These are phyloP conservation scores for Leptodactylus fuscus DNA, from an alignment of 2,113 vertebrate species.

Conservation along the genomic window DNA sequence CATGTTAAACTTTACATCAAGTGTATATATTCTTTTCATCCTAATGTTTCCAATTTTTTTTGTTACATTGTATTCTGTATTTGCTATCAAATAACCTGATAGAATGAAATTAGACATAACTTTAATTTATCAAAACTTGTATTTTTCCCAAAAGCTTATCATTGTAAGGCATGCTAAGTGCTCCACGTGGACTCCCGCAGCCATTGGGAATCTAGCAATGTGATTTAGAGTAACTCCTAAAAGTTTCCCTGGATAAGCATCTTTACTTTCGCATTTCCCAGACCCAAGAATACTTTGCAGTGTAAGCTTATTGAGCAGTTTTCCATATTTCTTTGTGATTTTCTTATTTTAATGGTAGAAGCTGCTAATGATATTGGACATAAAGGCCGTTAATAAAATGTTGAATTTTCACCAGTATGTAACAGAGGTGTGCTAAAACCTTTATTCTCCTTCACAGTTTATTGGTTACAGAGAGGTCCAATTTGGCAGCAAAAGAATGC, in stretches of 20 bases:
- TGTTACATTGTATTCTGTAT: too few relatives aligned
- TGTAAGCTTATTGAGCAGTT: conserved; percentile 44
- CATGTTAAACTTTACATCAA: too few relatives aligned
- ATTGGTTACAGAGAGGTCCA: conserved; percentile 51
- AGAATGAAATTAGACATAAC: too few relatives aligned
- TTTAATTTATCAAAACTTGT: not conserved
- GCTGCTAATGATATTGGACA: conserved; percentile 37
- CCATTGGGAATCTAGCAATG: not conserved
- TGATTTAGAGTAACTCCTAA: conserved; percentile 27
- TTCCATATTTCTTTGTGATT: conserved; percentile 30
- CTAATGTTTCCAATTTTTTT: too few relatives aligned
- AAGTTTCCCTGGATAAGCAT: conserved; percentile 37
- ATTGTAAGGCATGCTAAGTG: not conserved
- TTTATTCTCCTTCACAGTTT: conserved; percentile 58
- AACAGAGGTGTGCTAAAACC: not conserved
- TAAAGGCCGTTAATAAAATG: conserved; percentile 48
- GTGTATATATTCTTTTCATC: too few relatives aligned
- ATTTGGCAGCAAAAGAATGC: conserved; percentile 49
- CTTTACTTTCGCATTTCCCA: conserved; percentile 41
- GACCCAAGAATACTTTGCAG: conserved; percentile 7
- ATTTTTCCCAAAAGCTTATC: not conserved
- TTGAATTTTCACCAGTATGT: conserved; percentile 9
- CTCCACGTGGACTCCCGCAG: not conserved
- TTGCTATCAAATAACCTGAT: too few relatives aligned
- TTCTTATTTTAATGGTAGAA: conserved; percentile 12